phyloP scores from a whole-genome alignment of 2,888 invertebrate genomes.

The Chelonus formosanus region DNA sequence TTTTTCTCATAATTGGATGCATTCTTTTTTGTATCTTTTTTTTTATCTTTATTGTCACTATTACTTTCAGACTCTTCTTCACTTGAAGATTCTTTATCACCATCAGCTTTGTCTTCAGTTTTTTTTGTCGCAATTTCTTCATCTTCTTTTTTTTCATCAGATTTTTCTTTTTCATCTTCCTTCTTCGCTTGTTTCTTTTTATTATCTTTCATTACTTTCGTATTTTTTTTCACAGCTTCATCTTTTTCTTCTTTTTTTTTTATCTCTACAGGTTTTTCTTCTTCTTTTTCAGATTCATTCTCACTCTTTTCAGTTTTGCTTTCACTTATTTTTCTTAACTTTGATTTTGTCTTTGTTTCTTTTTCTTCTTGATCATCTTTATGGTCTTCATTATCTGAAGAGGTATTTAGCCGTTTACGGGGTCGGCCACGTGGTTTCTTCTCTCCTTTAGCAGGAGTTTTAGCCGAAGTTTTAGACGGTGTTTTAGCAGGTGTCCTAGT shows the following conservation, averaged over 20 bases:
- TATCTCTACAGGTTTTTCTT: slow-evolving; percentile 54
- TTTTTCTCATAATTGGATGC: slow-evolving; percentile 19
- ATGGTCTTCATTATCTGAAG: slow-evolving; percentile 37
- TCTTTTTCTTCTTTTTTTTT: slow-evolving; percentile 49
- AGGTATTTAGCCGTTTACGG: slow-evolving; percentile 50
- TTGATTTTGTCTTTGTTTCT: too few relatives aligned
- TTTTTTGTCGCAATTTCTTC: slow-evolving; percentile 37
- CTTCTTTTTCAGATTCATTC: slow-evolving; percentile 55
- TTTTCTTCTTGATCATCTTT: too few relatives aligned
- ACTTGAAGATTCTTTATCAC: slow-evolving; percentile 37
- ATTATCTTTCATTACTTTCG: slow-evolving; percentile 40
- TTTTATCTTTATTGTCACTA: slow-evolving; percentile 34
- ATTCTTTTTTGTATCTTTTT: slow-evolving; percentile 12
- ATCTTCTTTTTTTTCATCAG: slow-evolving; percentile 29
- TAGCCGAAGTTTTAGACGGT: too few relatives aligned
- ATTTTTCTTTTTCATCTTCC: background rate
- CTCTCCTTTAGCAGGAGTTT: background rate
- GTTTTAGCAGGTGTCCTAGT: background rate
- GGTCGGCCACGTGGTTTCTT: slow-evolving; percentile 39
- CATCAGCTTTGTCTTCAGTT: slow-evolving; percentile 22
- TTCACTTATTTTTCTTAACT: too few relatives aligned
- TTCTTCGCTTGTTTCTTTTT: slow-evolving; percentile 40
- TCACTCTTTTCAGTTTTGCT: too few relatives aligned
- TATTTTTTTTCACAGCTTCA: slow-evolving; percentile 40
- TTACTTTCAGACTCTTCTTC: slow-evolving; percentile 40